Evolutionary conservation across 2,888 invertebrate species (phyloP), one percentile per base, ranked within the genome.

Genomic region (Nycteola revayana): DNA sequence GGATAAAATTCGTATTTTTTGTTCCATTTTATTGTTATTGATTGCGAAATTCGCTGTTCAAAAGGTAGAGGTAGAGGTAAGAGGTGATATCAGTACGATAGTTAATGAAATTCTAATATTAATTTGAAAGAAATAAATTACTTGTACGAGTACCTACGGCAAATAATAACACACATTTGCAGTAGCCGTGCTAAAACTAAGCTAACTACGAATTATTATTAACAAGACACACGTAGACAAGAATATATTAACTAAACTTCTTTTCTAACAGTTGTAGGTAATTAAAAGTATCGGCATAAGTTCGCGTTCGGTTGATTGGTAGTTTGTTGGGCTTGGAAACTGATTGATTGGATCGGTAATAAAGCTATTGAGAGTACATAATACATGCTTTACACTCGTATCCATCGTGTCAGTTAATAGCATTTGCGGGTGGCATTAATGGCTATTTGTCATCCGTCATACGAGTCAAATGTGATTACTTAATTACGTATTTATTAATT

Each of bases 361-460:
- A 79, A 78, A 71, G 64, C 62, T 66, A 75, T 73, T 71, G 71
- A 62, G 62, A 54, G 60, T 57, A 57, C 56, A 66, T 67, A n/a
- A n/a, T n/a, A 63, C 56, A 55, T 45, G 47, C 45, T 50, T 50
- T 50, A 37, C 49, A 55, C 60, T 65, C 64, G 59, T 37, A 46
- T 55, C 59, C 54, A 61, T 48, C 50, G 45, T 49, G 58, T 37
- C 59, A 60, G 65, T 66, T 75, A 75, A 82, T 79, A 67, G 66
- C 71, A 68, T 70, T 61, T 61, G 62, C 43, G 49, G 54, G 56
- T 56, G 65, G 72, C 78, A 68, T 75, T 77, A 81, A 84, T 75
- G 70, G 76, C 76, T 75, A 79, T 84, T 82, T 83, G 81, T 82
- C 85, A 79, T 61, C 66, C 66, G 68, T 75, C 77, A 74, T 69